A percentile compares a stretch with the other conserved stretches of the same genome.
Conservation (phyloP, 2,797 vertebrate genomes). For the Tapirus indicus region DNA sequence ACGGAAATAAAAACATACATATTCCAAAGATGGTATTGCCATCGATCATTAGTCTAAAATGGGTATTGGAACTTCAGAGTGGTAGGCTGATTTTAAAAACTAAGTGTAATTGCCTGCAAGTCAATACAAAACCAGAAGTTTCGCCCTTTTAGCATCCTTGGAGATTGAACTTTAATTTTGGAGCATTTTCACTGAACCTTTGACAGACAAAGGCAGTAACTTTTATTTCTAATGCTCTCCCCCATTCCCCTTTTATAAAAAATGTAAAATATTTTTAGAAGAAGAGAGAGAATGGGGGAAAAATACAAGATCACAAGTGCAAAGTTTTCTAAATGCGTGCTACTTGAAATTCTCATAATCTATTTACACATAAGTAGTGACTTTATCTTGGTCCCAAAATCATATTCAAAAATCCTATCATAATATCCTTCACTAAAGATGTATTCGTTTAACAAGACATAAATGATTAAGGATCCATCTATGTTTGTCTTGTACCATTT, state of each 20-base stretch:
- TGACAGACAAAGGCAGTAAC: not conserved
- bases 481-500: not conserved
- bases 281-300: not conserved
- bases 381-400: not conserved
- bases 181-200: not conserved
- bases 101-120: not conserved
- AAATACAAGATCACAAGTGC: slow-evolving; percentile 16
- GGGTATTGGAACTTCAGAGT: not conserved
- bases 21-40: not conserved
- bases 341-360: slow-evolving; percentile 47
- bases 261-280: not conserved
- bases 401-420: not conserved
- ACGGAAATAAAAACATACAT: slow-evolving; percentile 5
- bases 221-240: not conserved
- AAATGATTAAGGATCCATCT: not conserved
- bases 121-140: not conserved
- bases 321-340: not conserved
- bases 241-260: not conserved
- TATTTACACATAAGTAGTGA: not conserved
- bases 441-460: slow-evolving; percentile 27
- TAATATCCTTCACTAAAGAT: not conserved
- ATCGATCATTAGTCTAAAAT: not conserved
- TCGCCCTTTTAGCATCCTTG: not conserved
- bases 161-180: not conserved
- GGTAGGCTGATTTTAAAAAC: not conserved